Conservation (phyloP, 2,113 vertebrate genomes). For the mouse (Mus musculus) region GRCm39 chr4:103612001-103612500, state of each 20-base stretch:
- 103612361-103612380: constrained; percentile 85
- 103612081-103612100: constrained; percentile 67
- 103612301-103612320: constrained; percentile 84
- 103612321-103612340: constrained; percentile 86
- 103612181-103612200: constrained; percentile 60
- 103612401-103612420: constrained; percentile 81
- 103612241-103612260: constrained; percentile 76
- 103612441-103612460: constrained; percentile 84
- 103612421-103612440: constrained; percentile 84
- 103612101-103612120: constrained; percentile 51
- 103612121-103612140: constrained; percentile 77
- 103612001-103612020: constrained; percentile 58
- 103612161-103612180: constrained; percentile 22
- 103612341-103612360: constrained; percentile 82
- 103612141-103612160: constrained; percentile 70
- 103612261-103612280: constrained; percentile 79
- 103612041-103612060: constrained; percentile 55
- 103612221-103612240: constrained; percentile 77
- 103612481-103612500: constrained; percentile 79
- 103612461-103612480: constrained; percentile 80
- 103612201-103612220: constrained; percentile 57
- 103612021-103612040: background rate
- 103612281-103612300: constrained; percentile 83
- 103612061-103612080: background rate
- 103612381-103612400: constrained; percentile 73